Evolutionary conservation across 2,888 invertebrate species (phyloP).

Genomic region (Cephus spinipes): DNA sequence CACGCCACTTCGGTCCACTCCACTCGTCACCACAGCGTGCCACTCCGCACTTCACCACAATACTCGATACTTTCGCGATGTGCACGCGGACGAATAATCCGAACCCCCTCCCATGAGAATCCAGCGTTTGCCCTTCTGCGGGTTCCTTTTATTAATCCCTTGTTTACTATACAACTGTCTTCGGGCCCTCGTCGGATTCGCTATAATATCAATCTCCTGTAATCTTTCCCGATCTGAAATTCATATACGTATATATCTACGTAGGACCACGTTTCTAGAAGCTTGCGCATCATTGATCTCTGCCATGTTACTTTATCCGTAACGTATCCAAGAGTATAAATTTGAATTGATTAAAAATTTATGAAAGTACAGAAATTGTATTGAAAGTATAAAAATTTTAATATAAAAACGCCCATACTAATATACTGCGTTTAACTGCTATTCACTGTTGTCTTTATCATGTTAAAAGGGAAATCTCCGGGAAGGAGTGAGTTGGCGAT

Average conservation of each 20-base stretch:
- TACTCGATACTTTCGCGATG: background rate
- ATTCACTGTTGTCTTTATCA: no score
- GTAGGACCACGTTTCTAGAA: no score
- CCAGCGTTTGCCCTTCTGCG: background rate
- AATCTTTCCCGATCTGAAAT: background rate
- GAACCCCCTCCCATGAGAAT: background rate
- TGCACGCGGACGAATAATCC: background rate
- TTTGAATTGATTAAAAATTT: no score
- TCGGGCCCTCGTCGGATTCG: background rate
- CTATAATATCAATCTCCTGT: background rate
- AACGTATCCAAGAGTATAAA: no score
- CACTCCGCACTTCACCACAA: background rate
- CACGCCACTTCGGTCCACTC: background rate
- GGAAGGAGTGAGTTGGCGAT: background rate
- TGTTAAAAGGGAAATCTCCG: background rate
- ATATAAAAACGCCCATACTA: background rate
- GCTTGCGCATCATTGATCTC: no score
- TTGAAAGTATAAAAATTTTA: background rate
- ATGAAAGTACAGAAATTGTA: no score
- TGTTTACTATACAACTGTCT: background rate
- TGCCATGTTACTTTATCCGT: no score
- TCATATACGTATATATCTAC: no score
- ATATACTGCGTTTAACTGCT: no score
- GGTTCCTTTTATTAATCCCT: background rate
- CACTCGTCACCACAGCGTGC: background rate